A percentile compares a stretch with the other conserved stretches of the same genome.
These are phyloP conservation scores for Procambarus clarkii DNA, from an alignment of 1,140 invertebrate species.

Conservation along the genomic window DNA sequence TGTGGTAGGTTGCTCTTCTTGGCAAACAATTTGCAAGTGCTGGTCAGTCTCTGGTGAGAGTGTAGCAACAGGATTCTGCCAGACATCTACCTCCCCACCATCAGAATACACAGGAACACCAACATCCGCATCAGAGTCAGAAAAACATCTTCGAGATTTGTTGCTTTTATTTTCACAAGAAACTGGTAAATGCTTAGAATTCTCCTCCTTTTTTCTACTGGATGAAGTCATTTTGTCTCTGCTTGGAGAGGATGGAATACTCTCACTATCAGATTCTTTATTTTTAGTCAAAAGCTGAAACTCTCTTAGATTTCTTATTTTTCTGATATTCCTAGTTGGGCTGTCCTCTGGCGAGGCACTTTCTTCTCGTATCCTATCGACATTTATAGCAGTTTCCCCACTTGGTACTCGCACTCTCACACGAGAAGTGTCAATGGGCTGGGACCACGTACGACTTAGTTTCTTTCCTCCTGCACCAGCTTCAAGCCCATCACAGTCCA, in stretches of 20 bases:
- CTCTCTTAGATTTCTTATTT: constrained; percentile 74
- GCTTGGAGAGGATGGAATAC: constrained; percentile 48
- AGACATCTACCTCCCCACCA: constrained; percentile 68
- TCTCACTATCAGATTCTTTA: constrained; percentile 53
- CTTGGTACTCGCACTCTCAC: constrained; percentile 43
- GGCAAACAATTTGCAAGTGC: constrained; percentile 55
- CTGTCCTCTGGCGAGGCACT: constrained; percentile 58
- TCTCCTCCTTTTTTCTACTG: constrained; percentile 46
- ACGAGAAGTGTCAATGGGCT: constrained; percentile 53
- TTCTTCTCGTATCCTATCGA: constrained; percentile 58
- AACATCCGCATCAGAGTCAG: constrained; percentile 69
- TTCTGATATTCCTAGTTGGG: constrained; percentile 60
- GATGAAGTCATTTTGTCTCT: constrained; percentile 32
- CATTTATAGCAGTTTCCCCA: constrained; percentile 51
- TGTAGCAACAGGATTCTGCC: constrained; percentile 68
- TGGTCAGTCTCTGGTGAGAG: constrained; percentile 55
- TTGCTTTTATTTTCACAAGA: background rate
- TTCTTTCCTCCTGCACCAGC: constrained; percentile 39
- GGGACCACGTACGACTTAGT: constrained; percentile 56
- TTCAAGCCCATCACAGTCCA: constrained; percentile 45
- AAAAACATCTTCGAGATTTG: constrained; percentile 63
- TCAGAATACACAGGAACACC: constrained; percentile 55
- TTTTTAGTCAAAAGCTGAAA: constrained; percentile 72
- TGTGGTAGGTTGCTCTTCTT: constrained; percentile 58
- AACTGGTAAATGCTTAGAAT: background rate